phyloP scores from a whole-genome alignment of 2,888 invertebrate genomes.

The Xestia c-nigrum region DNA sequence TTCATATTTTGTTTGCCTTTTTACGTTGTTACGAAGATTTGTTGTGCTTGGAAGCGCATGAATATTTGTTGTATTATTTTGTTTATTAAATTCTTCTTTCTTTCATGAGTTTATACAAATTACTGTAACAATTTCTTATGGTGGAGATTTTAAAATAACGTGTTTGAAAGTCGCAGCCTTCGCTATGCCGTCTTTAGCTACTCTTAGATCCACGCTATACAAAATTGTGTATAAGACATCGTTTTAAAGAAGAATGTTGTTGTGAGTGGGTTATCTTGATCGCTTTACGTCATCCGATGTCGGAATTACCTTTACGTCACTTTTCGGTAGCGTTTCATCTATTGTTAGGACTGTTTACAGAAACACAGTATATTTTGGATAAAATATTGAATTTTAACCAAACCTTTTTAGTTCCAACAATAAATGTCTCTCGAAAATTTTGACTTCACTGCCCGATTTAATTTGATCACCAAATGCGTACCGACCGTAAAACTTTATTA shows the following conservation, averaged over 20 bases:
- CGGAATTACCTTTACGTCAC: slow-evolving; percentile 53
- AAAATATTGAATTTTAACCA: slow-evolving; percentile 1
- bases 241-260: slow-evolving; percentile 42
- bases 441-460: slow-evolving; percentile 43
- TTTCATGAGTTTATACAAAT: neutral
- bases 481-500: slow-evolving; percentile 63
- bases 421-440: neutral
- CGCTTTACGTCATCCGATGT: slow-evolving; percentile 51
- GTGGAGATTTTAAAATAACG: neutral
- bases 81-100: slow-evolving; percentile 21
- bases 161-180: neutral
- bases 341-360: slow-evolving; percentile 28
- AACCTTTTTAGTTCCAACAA: neutral
- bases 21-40: slow-evolving; percentile 28
- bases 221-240: slow-evolving; percentile 13
- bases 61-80: slow-evolving; percentile 17
- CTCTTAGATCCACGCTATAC: slow-evolving; percentile 15
- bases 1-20: slow-evolving; percentile 55
- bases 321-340: slow-evolving; percentile 41
- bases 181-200: neutral
- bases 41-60: slow-evolving; percentile 19
- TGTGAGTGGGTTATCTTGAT: slow-evolving; percentile 55
- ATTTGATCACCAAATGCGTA: slow-evolving; percentile 49
- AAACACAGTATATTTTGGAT: neutral
- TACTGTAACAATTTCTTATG: neutral